phyloP scores from a whole-genome alignment of 2,797 vertebrate genomes.

The Pipistrellus pipistrellus region DNA sequence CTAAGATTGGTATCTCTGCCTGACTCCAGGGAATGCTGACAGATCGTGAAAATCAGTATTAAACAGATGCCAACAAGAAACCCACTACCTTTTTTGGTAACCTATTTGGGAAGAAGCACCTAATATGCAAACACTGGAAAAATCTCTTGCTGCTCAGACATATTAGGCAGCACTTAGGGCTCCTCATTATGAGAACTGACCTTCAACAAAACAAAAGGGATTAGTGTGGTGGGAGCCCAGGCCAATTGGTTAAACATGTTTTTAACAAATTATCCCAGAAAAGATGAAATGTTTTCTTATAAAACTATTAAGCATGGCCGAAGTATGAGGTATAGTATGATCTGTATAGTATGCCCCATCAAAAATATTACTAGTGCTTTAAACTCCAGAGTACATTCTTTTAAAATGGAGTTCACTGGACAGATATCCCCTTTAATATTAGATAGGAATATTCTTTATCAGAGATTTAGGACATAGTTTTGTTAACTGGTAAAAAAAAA shows the following conservation, averaged over 20 bases:
- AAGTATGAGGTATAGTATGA: constrained; percentile 86
- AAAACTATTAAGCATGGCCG: constrained; percentile 88
- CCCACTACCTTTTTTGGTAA: background rate
- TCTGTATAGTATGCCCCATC: constrained; percentile 87
- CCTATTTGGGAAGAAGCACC: background rate
- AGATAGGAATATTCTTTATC: constrained; percentile 83
- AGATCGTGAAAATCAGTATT: constrained; percentile 23
- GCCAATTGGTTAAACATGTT: constrained; percentile 43
- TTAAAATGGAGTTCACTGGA: constrained; percentile 83
- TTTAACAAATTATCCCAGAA: constrained; percentile 77
- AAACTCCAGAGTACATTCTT: constrained; percentile 83
- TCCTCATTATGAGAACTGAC: constrained; percentile 62
- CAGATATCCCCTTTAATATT: constrained; percentile 84
- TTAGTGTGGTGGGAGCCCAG: constrained; percentile 34
- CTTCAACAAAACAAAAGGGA: constrained; percentile 48
- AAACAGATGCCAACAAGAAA: constrained; percentile 25
- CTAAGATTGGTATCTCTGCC: background rate
- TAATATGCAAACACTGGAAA: background rate
- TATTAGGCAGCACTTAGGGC: constrained; percentile 74
- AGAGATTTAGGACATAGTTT: constrained; percentile 88
- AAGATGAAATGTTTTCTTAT: constrained; percentile 83
- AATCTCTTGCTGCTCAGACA: constrained; percentile 38
- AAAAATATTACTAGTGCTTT: constrained; percentile 86
- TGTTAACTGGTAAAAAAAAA: constrained; percentile 86
- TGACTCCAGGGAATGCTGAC: background rate